phyloP scores from a whole-genome alignment of 2,888 invertebrate species.

The Hedya salicella region DNA sequence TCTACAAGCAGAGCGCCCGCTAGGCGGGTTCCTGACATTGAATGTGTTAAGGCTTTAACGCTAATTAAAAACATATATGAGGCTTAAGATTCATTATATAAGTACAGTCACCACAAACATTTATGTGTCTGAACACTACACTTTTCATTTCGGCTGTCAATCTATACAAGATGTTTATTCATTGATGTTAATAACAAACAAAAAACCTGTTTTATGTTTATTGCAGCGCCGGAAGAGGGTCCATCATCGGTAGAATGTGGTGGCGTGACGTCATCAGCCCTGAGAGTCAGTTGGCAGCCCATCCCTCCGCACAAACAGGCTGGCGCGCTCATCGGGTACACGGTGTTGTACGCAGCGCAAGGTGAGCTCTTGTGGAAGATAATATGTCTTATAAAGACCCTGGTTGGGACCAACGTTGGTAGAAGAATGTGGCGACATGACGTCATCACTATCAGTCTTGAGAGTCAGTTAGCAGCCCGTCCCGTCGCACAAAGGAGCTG shows the following conservation, averaged over 20 bases:
- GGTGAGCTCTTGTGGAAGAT: slow-evolving; percentile 55
- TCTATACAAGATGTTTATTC: no score
- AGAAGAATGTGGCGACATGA: slow-evolving; percentile 89
- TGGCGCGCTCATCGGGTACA: slow-evolving; percentile 93
- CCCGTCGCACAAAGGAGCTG: slow-evolving; percentile 89
- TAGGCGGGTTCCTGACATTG: no score
- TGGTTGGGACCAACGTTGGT: slow-evolving; percentile 91
- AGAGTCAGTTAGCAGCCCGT: slow-evolving; percentile 91
- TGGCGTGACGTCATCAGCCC: slow-evolving; percentile 90
- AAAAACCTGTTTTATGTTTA: neutral
- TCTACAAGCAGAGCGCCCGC: no score
- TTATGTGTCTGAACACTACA: no score
- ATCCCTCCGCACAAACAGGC: slow-evolving; percentile 90
- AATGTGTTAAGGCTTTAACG: no score
- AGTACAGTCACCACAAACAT: no score
- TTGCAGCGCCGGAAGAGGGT: slow-evolving; percentile 90
- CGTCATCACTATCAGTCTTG: slow-evolving; percentile 88
- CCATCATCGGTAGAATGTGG: slow-evolving; percentile 91
- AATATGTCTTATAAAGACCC: slow-evolving; percentile 68
- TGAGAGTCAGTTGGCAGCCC: slow-evolving; percentile 91
- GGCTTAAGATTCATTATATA: no score
- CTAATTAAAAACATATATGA: no score
- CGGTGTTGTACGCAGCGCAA: slow-evolving; percentile 89
- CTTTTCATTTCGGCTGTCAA: no score
- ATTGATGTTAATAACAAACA: no score